Conservation (phyloP, 2,113 vertebrate genomes). For the Ictidomys tridecemlineatus region DNA sequence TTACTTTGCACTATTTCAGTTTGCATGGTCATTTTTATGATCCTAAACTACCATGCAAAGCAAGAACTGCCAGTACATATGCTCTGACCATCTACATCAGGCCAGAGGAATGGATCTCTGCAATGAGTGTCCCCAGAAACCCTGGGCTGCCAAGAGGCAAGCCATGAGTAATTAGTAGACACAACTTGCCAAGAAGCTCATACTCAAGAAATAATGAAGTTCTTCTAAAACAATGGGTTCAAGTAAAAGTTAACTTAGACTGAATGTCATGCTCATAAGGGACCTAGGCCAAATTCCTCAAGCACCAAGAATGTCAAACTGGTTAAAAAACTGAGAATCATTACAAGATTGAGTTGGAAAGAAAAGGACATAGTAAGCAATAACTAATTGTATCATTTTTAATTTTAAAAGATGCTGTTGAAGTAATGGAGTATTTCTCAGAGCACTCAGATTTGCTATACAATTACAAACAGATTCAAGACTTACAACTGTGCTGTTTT, state of each 20-base stretch:
- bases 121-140: not conserved
- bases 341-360: not conserved
- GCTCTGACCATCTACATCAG: not conserved
- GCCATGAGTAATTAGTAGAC: not conserved
- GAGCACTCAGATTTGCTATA: not conserved
- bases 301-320: not conserved
- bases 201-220: not conserved
- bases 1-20: not conserved
- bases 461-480: not conserved
- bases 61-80: not conserved
- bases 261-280: not conserved
- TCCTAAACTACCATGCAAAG: not conserved
- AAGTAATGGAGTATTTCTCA: not conserved
- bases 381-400: not conserved
- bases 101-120: not conserved
- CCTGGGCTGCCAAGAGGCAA: not conserved
- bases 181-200: not conserved
- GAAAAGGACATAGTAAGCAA: not conserved
- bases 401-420: not conserved
- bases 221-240: conserved; percentile 1
- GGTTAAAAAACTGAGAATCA: not conserved
- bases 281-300: not conserved
- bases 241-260: not conserved
- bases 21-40: not conserved
- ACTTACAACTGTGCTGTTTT: not conserved